Conservation (phyloP, 2,113 vertebrate species). For the Gavialis gangeticus region DNA sequence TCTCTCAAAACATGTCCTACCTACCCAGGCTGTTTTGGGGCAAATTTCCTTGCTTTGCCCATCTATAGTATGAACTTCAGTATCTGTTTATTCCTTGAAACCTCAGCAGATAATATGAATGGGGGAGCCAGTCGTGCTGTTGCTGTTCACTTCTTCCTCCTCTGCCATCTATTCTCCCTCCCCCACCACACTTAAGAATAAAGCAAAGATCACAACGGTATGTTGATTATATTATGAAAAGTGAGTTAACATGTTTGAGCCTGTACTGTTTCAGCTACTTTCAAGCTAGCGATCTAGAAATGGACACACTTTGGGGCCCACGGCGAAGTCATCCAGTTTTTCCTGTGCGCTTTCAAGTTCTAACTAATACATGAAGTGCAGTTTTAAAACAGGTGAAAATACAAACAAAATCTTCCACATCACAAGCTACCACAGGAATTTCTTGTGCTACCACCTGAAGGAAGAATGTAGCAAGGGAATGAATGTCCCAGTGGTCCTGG, state of each 20-base stretch:
- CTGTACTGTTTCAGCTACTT: neutral
- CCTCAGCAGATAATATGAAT: neutral
- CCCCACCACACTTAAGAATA: neutral
- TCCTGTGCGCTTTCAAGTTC: neutral
- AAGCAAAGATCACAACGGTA: neutral
- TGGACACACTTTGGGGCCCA: neutral
- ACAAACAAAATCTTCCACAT: too few species aligned
- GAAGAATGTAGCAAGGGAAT: too few species aligned
- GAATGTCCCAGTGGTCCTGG: neutral
- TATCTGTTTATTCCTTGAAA: neutral
- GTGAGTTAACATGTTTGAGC: neutral
- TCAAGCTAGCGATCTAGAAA: neutral
- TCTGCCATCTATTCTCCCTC: neutral
- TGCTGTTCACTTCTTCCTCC: slow-evolving; percentile 5
- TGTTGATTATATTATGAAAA: neutral
- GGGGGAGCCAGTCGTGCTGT: neutral
- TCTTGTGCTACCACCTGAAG: too few species aligned
- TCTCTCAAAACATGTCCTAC: neutral
- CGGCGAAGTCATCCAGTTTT: accelerated
- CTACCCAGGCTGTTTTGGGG: neutral
- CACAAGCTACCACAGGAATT: too few species aligned
- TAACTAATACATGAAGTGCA: neutral
- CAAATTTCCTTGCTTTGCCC: accelerated
- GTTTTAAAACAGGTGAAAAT: too few species aligned
- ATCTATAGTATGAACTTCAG: neutral